These are phyloP conservation scores for Eueremaeus valkanovi DNA, from an alignment of 2,888 invertebrate genomes.

Conservation along the genomic window DNA sequence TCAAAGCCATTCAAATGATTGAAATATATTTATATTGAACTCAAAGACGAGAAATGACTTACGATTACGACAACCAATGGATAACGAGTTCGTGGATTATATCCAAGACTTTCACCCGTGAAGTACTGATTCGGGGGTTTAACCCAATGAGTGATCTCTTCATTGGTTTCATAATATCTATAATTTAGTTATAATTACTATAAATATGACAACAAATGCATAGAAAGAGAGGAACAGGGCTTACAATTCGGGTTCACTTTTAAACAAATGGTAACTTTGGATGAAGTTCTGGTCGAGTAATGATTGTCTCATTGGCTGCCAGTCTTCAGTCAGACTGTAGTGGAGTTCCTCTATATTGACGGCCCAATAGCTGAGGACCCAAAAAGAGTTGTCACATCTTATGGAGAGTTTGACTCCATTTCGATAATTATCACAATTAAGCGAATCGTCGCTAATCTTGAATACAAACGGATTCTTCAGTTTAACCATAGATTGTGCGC, in stretches of 20 bases:
- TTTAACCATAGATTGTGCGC: constrained; percentile 21
- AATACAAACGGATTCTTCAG: constrained; percentile 38
- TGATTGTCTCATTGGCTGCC: constrained; percentile 32
- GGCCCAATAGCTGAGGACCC: constrained; percentile 40
- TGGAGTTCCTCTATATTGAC: constrained; percentile 38
- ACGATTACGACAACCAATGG: constrained; percentile 68
- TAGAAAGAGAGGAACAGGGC: background rate
- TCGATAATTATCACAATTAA: constrained; percentile 34
- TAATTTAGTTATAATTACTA: constrained; percentile 2
- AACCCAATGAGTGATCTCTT: constrained; percentile 34
- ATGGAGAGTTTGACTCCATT: constrained; percentile 30
- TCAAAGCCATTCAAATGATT: background rate
- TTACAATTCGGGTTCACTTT: constrained; percentile 39
- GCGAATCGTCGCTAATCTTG: constrained; percentile 29
- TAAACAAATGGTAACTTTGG: background rate
- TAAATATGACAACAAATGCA: background rate
- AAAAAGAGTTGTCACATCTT: constrained; percentile 39
- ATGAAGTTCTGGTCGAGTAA: constrained; percentile 34
- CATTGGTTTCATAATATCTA: constrained; percentile 36
- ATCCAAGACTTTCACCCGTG: constrained; percentile 49
- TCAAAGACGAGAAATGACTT: background rate
- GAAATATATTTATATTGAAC: background rate
- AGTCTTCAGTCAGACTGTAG: constrained; percentile 26
- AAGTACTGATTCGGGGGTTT: constrained; percentile 21
- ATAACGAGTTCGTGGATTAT: constrained; percentile 66